Evolutionary conservation across 1,140 invertebrate species (phyloP), one percentile per base, ranked within the genome.

Genomic region (Myzus persicae): DNA sequence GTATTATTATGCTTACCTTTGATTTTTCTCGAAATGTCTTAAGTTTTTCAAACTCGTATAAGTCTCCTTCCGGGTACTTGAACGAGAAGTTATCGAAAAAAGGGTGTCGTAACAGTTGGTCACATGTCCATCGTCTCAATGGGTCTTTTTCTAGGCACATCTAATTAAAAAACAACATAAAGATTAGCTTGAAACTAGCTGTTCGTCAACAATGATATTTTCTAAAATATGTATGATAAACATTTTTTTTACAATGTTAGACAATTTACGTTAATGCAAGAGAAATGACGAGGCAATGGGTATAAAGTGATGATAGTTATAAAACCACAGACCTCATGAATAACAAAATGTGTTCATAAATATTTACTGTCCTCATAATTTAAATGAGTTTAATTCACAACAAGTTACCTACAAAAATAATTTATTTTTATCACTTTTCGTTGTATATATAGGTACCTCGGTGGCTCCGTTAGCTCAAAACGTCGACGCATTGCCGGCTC

Each of bases 141-240:
- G 99, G 99, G 95, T 99, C 98, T 95, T 98, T 99, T 95, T 99
- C 98, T 90, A 99, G 95, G 95, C 99, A 99, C 96, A 98, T 98
- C 97, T 98, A 95, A 36, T 26, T 76, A 90, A 1, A 81, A 91
- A 42, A 91, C 40, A 67, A 76, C 40, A 90, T 59, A 48, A 24
- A 22, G 18, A 22, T 89, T n/a, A 48, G 22, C 11, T 1, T 26
- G 48, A 24, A 22, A 5, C 24, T 51, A 51, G 6, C 20, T 51
- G 48, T 51, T 51, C 5, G 24, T 51, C 20, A 51, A 51, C 48
- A 22, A 51, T 51, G 4, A 22, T 0, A 51, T 51, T 51, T 51
- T 51, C 20, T 22, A 22, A 14, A 51, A 51, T 3, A 9, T 48
- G 1, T 48, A 48, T 48, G 18, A 48, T 48, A 48, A n/a, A n/a